These are phyloP conservation scores for Sylvilagus bachmani DNA, from an alignment of 2,113 vertebrate species.

Conservation along the genomic window DNA sequence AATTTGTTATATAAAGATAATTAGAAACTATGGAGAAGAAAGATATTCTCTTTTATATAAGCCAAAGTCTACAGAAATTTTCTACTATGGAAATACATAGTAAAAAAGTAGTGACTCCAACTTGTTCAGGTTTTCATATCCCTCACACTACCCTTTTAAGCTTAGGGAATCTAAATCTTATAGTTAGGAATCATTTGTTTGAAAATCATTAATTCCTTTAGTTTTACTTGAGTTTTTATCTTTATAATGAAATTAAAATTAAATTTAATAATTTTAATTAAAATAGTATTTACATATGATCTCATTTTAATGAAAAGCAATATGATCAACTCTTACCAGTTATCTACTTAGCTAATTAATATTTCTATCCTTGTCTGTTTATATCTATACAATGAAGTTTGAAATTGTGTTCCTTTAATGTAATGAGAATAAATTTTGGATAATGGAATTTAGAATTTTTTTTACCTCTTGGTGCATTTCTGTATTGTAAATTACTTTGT, in stretches of 20 bases:
- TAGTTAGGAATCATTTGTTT: neutral
- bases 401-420: neutral
- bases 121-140: neutral
- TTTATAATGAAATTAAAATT: constrained; percentile 14
- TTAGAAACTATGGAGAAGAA: neutral
- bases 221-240: constrained; percentile 24
- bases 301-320: neutral
- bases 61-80: neutral
- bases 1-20: constrained; percentile 59
- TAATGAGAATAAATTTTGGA: neutral
- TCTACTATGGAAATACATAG: constrained; percentile 46
- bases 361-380: neutral
- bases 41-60: constrained; percentile 44
- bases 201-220: constrained; percentile 38
- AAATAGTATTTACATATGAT: neutral
- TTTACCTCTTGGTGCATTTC: neutral
- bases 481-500: neutral
- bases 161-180: constrained; percentile 9
- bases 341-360: neutral
- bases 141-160: neutral
- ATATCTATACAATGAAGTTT: neutral
- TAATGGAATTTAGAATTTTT: neutral
- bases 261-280: neutral
- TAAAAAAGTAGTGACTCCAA: neutral
- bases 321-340: neutral